Percentiles rank a stretch among this genome's conserved stretches.
Evolutionary conservation across 2,797 vertebrate species (phyloP).

Genomic region (Monodelphis domestica): DNA sequence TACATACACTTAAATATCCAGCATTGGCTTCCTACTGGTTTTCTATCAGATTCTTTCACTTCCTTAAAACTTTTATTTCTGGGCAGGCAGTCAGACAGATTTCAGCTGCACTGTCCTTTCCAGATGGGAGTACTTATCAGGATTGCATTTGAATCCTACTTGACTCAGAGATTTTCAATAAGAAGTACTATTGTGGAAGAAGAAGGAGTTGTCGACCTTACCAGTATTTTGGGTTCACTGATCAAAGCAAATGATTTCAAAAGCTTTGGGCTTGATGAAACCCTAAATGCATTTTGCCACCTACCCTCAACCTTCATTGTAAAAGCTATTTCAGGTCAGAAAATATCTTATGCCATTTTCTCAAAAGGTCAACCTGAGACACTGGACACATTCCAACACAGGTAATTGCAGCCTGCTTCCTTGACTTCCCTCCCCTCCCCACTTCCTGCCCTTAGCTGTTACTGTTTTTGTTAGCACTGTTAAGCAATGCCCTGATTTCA

Average conservation of each 20-base stretch:
- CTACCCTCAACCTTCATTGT: constrained; percentile 56
- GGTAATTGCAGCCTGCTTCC: not conserved
- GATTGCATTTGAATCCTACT: not conserved
- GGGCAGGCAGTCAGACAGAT: not conserved
- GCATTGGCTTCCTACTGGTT: constrained; percentile 7
- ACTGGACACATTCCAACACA: not conserved
- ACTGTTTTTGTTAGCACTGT: not conserved
- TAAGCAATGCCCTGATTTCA: constrained; percentile 25
- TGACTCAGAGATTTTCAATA: constrained; percentile 30
- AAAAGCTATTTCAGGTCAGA: constrained; percentile 62
- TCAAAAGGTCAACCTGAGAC: not conserved
- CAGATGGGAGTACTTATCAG: not conserved
- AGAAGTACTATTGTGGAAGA: not conserved
- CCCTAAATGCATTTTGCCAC: constrained; percentile 30
- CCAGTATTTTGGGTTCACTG: constrained; percentile 18
- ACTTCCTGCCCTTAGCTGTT: not conserved
- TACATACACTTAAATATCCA: not conserved
- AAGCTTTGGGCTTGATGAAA: constrained; percentile 13
- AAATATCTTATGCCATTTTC: constrained; percentile 45
- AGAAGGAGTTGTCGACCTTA: constrained; percentile 15
- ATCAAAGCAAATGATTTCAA: constrained; percentile 37
- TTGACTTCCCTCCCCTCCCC: not conserved
- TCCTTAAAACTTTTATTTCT: not conserved
- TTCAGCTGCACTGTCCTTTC: not conserved
- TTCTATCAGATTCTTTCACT: constrained; percentile 6